Evolutionary conservation across 1,140 invertebrate genomes (phyloP), one percentile per base, ranked within the genome.

Genomic region (Aphis gossypii): DNA sequence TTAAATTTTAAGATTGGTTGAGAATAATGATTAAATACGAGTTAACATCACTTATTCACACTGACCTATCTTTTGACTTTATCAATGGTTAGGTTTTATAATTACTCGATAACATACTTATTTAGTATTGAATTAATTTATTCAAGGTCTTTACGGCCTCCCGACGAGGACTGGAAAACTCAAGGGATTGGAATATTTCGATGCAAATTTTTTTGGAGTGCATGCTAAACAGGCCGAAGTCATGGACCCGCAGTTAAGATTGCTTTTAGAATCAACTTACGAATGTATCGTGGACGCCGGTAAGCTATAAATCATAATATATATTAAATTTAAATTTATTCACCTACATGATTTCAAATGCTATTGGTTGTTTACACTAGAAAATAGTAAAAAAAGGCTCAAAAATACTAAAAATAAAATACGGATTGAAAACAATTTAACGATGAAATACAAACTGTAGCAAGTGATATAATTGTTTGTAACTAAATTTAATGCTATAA

Each of bases 211-310:
- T 95, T 99, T 99, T 95, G 98, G 98, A 56, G 98, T 99, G 9
- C 98, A 98, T 95, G 97, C 97, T 2, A 99, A 99, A 96, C 98
- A 99, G 95, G 98, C 99, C 1, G 96, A 99, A 94, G 96, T 97
- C 60, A 99, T 99, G 99, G 99, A 99, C 95, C 99, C 99, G 5
- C 98, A 99, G 95, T 96, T 99, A 68, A 96, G 99, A 94, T 96
- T 99, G 94, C 95, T 99, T 41, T 96, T 99, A 8, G 99, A 99
- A 96, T 95, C 97, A 25, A 98, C 99, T 3, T 97, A 99, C 95
- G 99, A 99, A 96, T 97, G 98, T 1, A 98, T 99, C 90, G 96
- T 99, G 93, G 99, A 99, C 96, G 98, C 99, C 84, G 98, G 98
- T 94, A 94, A 94, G 76, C 56, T 90, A 82, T 35, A 14, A 60